A percentile compares a stretch with the other conserved stretches of the same genome.
Conservation (phyloP, 2,888 invertebrate species). For the Philhelius pedissequus region DNA sequence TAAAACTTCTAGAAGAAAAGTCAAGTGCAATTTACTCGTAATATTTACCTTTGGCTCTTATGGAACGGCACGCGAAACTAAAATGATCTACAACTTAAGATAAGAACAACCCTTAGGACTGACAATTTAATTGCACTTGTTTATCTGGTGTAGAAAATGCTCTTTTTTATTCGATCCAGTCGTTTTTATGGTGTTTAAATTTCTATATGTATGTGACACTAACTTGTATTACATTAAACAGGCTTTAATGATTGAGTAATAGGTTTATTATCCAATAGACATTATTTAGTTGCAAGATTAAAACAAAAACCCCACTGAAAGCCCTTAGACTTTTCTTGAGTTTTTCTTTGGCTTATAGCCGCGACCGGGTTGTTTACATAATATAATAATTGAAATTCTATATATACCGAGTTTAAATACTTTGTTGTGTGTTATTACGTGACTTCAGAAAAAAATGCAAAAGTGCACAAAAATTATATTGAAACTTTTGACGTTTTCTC, state of each 20-base stretch:
- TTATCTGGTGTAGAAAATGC: neutral
- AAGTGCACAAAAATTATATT: conserved; percentile 3
- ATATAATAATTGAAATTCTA: neutral
- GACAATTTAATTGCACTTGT: neutral
- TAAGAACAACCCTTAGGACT: neutral
- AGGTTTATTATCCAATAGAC: neutral
- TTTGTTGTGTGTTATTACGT: neutral
- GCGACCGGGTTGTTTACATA: neutral
- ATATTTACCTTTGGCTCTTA: neutral
- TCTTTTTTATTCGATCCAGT: neutral
- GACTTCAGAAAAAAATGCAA: neutral
- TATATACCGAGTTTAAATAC: neutral
- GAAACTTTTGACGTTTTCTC: neutral
- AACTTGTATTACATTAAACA: neutral
- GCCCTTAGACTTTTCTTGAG: neutral
- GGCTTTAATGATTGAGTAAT: conserved; percentile 2
- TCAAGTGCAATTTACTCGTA: neutral
- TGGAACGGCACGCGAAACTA: neutral
- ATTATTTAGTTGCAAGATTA: neutral
- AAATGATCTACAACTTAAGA: neutral
- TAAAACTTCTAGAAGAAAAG: neutral
- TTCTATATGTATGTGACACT: no score
- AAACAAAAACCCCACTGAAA: neutral
- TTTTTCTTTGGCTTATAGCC: neutral
- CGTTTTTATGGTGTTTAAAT: neutral